A percentile compares a stretch with the other conserved stretches of the same genome.
These are phyloP conservation scores for Pandemis heparana DNA, from an alignment of 2,888 invertebrate species.

Conservation along the genomic window DNA sequence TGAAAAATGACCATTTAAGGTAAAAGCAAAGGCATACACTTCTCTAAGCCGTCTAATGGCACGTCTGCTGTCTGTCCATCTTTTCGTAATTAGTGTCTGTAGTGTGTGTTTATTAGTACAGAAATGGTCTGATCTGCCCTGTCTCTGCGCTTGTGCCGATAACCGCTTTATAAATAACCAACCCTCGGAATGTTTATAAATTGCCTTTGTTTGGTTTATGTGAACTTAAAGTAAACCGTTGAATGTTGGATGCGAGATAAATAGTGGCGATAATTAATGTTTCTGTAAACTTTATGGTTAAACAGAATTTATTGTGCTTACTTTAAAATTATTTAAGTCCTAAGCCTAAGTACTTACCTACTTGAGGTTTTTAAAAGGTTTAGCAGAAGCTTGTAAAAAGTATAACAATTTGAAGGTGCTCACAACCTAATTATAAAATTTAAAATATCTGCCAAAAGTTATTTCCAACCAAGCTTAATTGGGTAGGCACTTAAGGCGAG, in stretches of 20 bases:
- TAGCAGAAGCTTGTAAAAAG: no score
- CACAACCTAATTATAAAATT: no score
- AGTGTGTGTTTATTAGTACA: slow-evolving; percentile 67
- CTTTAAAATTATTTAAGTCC: no score
- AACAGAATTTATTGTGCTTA: no score
- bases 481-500: background rate
- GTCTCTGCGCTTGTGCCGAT: slow-evolving; percentile 59
- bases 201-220: slow-evolving; percentile 39
- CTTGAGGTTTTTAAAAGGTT: no score
- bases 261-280: background rate
- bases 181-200: slow-evolving; percentile 35
- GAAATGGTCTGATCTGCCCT: slow-evolving; percentile 61
- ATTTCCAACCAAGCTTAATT: background rate
- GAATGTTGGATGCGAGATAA: slow-evolving; percentile 4
- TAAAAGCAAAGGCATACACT: slow-evolving; percentile 19
- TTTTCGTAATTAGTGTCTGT: slow-evolving; percentile 61
- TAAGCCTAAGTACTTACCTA: no score
- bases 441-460: background rate
- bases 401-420: no score
- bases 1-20: slow-evolving; percentile 12
- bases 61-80: slow-evolving; percentile 30
- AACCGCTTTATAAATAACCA: slow-evolving; percentile 57
- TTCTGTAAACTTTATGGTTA: background rate
- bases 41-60: slow-evolving; percentile 17
- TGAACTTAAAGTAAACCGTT: slow-evolving; percentile 36